A percentile compares a stretch with the other conserved stretches of the same genome.
Evolutionary conservation across 2,888 invertebrate species (phyloP).

Genomic region (Panopea generosa): DNA sequence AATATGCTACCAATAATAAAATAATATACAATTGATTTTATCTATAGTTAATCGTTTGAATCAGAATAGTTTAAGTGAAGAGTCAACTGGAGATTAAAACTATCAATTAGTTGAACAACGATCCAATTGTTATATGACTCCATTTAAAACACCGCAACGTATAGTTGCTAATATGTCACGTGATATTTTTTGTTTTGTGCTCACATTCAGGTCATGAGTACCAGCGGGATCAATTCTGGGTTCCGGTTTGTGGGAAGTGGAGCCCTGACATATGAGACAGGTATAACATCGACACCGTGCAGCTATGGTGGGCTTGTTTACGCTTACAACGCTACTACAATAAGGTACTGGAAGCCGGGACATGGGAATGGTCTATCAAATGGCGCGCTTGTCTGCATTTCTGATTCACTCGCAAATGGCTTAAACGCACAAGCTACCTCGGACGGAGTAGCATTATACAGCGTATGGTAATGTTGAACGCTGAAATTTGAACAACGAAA

Average conservation of each 20-base stretch:
- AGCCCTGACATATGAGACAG: background rate
- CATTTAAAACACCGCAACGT: too few species aligned
- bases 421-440: conserved; percentile 4
- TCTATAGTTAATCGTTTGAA: too few species aligned
- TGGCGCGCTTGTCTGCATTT: conserved; percentile 12
- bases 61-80: too few species aligned
- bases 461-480: too few species aligned
- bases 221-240: conserved; percentile 11
- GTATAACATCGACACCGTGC: background rate
- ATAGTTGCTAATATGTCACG: too few species aligned
- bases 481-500: too few species aligned
- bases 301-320: conserved; percentile 21
- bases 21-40: too few species aligned
- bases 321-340: conserved; percentile 13
- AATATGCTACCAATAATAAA: too few species aligned
- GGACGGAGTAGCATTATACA: background rate
- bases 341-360: conserved; percentile 17
- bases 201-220: conserved; percentile 10
- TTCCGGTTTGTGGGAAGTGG: conserved; percentile 21
- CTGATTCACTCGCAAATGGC: conserved; percentile 11
- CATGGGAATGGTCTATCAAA: background rate
- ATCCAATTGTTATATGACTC: too few species aligned
- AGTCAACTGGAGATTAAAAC: too few species aligned
- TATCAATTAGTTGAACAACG: too few species aligned
- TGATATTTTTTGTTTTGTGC: too few species aligned